phyloP scores from a whole-genome alignment of 2,888 invertebrate genomes.

The Mechanitis messenoides region DNA sequence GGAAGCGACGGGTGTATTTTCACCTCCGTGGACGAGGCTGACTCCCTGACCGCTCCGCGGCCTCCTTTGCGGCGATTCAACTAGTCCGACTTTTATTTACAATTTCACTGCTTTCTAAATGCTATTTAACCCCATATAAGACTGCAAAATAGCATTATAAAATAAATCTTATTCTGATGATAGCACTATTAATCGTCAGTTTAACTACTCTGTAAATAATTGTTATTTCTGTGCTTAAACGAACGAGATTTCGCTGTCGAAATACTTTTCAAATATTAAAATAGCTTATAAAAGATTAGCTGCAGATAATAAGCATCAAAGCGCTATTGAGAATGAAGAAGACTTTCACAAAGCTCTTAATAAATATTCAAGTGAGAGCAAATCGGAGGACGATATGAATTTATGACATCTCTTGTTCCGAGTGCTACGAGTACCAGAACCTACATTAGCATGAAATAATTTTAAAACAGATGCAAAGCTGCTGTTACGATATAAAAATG shows the following conservation, averaged over 20 bases:
- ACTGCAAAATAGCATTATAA: conserved; percentile 66
- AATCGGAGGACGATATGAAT: conserved; percentile 62
- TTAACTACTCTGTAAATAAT: conserved; percentile 47
- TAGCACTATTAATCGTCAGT: conserved; percentile 51
- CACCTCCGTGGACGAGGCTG: no score
- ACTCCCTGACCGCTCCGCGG: no score
- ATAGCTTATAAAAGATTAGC: conserved; percentile 63
- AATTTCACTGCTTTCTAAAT: conserved; percentile 71
- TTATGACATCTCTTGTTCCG: conserved; percentile 53
- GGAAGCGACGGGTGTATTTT: no score
- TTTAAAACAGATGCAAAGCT: conserved; percentile 48
- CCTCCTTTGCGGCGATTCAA: conserved; percentile 55
- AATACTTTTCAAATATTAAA: conserved; percentile 54
- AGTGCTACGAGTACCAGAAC: conserved; percentile 52
- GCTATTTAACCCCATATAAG: conserved; percentile 56
- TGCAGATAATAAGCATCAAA: conserved; percentile 58
- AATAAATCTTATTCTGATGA: conserved; percentile 57
- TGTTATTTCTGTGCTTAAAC: conserved; percentile 45
- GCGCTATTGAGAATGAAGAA: conserved; percentile 60
- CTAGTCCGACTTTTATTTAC: conserved; percentile 55
- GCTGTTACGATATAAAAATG: conserved; percentile 51
- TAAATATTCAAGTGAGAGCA: conserved; percentile 57
- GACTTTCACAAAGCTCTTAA: conserved; percentile 62
- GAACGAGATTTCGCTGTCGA: conserved; percentile 41
- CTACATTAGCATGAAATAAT: conserved; percentile 32